These are phyloP conservation scores for Microtus californicus DNA, from an alignment of 2,797 vertebrate genomes.

Conservation along the genomic window DNA sequence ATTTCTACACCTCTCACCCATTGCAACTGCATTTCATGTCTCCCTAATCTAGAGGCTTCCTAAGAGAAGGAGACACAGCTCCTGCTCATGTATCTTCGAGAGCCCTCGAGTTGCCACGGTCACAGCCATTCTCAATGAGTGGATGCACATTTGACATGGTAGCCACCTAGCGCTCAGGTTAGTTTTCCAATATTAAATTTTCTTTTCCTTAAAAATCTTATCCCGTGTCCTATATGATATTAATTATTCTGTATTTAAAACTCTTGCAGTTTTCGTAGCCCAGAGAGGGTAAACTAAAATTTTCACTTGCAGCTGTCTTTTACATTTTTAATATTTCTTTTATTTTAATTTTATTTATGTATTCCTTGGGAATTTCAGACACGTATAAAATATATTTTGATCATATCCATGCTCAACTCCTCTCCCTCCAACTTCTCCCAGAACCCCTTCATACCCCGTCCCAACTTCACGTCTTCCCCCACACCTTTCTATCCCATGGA, in stretches of 20 bases:
- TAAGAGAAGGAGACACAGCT: slow-evolving; percentile 23
- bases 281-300: background rate
- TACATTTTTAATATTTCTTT: too few species aligned
- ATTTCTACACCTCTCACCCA: slow-evolving; percentile 31
- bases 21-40: background rate
- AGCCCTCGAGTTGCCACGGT: background rate
- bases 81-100: background rate
- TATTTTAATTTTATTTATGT: background rate
- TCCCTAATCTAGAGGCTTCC: slow-evolving; percentile 33
- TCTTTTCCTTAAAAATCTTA: slow-evolving; percentile 39
- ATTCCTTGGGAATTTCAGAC: too few species aligned
- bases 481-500: background rate
- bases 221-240: background rate
- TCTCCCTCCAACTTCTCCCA: too few species aligned
- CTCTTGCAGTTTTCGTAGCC: slow-evolving; percentile 37
- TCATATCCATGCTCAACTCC: background rate
- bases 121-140: background rate
- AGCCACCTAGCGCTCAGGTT: background rate
- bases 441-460: background rate
- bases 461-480: background rate
- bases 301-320: background rate
- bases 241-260: slow-evolving; percentile 47
- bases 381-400: background rate
- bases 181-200: slow-evolving; percentile 34
- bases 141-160: background rate